Evolutionary conservation across 2,888 invertebrate species (phyloP), one percentile per base, ranked within the genome.

Genomic region (Tetragonula carbonaria): DNA sequence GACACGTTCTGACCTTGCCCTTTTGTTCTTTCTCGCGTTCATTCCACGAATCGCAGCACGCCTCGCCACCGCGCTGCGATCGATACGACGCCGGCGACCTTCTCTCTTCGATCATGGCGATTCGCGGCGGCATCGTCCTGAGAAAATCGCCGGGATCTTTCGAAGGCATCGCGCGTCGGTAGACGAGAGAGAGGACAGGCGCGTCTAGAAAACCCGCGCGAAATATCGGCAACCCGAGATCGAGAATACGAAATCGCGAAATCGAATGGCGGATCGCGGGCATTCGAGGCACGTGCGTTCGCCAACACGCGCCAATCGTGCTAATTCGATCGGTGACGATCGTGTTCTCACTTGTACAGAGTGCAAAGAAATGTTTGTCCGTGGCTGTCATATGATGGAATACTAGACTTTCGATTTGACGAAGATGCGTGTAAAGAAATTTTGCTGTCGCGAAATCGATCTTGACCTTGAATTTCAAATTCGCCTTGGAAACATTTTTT

Each of bases 231-330:
- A 4, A 21, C 6, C 0, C 65, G 5, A 18, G 13, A 38, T 38
- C 5, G 38, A 38, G 6, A 38, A 38, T 33, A 28, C 28, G 2
- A 28, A 8, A 38, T 8, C 38, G 62, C 45, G 50, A n/a, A 23
- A n/a, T 50, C 14, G 28, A 2, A 28, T 14, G 55, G 16, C n/a
- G 55, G 4, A 18, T 67, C 55, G 66, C 45, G 45, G 11, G 8
- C 78, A 85, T 87, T 81, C 87, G 74, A 87, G 81, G 82, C 87
- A 87, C 87, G 87, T 78, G 87, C 86, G 28, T 28, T 75, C 82
- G 77, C 70, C 68, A 87, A 78, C 87, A 85, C 87, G 82, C 86
- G 82, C 74, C 85, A 68, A 81, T 85, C 78, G 74, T 87, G 87
- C 78, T 87, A 86, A 87, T 78, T 82, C 74, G 38, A 55, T 14